Percentiles rank a stretch among this genome's conserved stretches.
Evolutionary conservation across 2,888 invertebrate species (phyloP).

Genomic region (Volucella zonaria): DNA sequence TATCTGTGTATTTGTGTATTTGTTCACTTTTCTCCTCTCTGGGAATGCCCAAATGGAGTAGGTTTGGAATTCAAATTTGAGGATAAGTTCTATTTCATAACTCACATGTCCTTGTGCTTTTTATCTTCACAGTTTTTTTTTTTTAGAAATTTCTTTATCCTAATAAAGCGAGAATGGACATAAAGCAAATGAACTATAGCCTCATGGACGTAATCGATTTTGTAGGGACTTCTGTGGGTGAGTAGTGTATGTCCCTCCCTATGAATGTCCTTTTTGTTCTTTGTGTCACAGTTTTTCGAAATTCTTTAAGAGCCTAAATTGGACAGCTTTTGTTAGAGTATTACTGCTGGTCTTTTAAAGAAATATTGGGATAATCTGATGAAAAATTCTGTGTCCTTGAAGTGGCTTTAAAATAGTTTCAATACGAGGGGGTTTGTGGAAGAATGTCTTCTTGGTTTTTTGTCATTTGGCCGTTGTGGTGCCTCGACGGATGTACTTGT

Average conservation of each 20-base stretch:
- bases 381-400: neutral
- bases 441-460: neutral
- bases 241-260: constrained; percentile 10
- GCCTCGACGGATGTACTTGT: constrained; percentile 8
- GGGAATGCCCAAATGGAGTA: constrained; percentile 24
- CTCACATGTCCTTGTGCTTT: constrained; percentile 27
- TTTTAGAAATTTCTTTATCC: constrained; percentile 4
- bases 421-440: neutral
- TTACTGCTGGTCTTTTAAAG: neutral
- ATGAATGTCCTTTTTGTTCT: constrained; percentile 7
- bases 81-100: neutral
- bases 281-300: neutral
- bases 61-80: constrained; percentile 37
- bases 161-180: constrained; percentile 13
- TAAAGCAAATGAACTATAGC: constrained; percentile 38
- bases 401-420: neutral
- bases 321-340: constrained; percentile 10
- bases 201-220: constrained; percentile 32
- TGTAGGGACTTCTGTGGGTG: neutral
- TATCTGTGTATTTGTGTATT: neutral
- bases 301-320: neutral
- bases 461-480: constrained; percentile 13
- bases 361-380: constrained; percentile 4
- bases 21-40: neutral
- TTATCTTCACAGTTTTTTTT: neutral